Base-by-base conservation (phyloP, 2,888 invertebrate genomes). In the Acleris literana region DNA sequence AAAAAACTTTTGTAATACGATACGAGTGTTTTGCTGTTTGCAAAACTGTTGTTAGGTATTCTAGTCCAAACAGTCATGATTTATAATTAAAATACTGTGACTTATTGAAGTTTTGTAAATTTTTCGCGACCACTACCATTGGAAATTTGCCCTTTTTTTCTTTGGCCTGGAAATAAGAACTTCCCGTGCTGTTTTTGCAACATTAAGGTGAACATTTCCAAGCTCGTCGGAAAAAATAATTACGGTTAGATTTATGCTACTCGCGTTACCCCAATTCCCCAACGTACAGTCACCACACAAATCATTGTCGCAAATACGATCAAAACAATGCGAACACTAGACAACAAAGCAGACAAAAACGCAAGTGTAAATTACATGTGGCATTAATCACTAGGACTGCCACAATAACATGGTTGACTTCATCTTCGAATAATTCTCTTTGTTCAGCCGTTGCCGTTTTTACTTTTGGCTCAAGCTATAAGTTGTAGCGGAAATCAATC, bases 371-470 rank as follows among this genome's bases (percentile, higher is more conserved):
- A 91, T 90, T 89, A 91, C 88, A 81, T 80, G 79, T 76, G 76
- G 75, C 90, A 90, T 91, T 86, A 84, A 91, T 91, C 91, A 88
- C 82, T 72, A 70, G 74, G 73, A 71, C 79, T 82, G 84, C 87
- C 85, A 87, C 91, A 90, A 92, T 92, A 90, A 90, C 84, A 87
- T 81, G 90, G 89, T 89, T 91, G 90, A 91, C 90, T 92, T 91
- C 91, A 92, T 92, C 88, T 88, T 89, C 85, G 83, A 90, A 92
- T 91, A 89, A 92, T 92, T 91, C 85, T 84, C 92, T 92, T 92
- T 92, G 92, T 92, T 88, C 85, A 84, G 83, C 80, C 75, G 85
- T 82, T 85, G 86, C 83, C 72, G 82, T 83, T 85, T 85, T 72
- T 74, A 80, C 77, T 76, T 71, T 64, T 77, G 83, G 77, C 71